Evolutionary conservation across 2,797 vertebrate genomes (phyloP).

Genomic region (Arctocebus calabarensis): DNA sequence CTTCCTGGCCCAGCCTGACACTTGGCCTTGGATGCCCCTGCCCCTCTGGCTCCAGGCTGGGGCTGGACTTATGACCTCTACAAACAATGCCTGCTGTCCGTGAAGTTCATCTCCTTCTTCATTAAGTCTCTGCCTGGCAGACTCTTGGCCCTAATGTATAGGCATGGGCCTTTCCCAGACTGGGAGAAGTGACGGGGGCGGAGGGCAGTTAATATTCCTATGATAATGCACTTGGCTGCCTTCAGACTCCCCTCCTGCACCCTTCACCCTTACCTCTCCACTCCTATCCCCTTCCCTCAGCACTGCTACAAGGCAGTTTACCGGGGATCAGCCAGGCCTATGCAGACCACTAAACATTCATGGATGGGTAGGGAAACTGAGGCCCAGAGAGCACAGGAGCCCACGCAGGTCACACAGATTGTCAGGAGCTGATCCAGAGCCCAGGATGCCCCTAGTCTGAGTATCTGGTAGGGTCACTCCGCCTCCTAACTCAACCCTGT

Average conservation of each 20-base stretch:
- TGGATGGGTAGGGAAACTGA: not conserved
- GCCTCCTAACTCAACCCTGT: not conserved
- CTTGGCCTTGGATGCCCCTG: not conserved
- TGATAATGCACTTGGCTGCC: not conserved
- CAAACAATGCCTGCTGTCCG: not conserved
- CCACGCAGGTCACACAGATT: not conserved
- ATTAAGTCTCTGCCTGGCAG: constrained; percentile 57
- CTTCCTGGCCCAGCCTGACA: not conserved
- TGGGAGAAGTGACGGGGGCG: not conserved
- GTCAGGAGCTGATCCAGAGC: not conserved
- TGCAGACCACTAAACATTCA: not conserved
- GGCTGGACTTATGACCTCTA: constrained; percentile 48
- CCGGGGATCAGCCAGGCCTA: not conserved
- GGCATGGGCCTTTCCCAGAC: constrained; percentile 36
- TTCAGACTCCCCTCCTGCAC: not conserved
- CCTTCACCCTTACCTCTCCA: not conserved
- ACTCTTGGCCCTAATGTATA: constrained; percentile 34
- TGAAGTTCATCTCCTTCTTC: constrained; percentile 52
- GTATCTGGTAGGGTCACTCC: not conserved
- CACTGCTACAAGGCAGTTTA: not conserved
- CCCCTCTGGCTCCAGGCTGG: constrained; percentile 2
- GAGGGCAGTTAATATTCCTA: constrained; percentile 18
- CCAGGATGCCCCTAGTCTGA: not conserved
- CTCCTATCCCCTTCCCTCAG: not conserved
- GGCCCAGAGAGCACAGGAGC: not conserved